These are phyloP conservation scores for Lycaon pictus DNA, from an alignment of 2,113 vertebrate species.

Conservation along the genomic window DNA sequence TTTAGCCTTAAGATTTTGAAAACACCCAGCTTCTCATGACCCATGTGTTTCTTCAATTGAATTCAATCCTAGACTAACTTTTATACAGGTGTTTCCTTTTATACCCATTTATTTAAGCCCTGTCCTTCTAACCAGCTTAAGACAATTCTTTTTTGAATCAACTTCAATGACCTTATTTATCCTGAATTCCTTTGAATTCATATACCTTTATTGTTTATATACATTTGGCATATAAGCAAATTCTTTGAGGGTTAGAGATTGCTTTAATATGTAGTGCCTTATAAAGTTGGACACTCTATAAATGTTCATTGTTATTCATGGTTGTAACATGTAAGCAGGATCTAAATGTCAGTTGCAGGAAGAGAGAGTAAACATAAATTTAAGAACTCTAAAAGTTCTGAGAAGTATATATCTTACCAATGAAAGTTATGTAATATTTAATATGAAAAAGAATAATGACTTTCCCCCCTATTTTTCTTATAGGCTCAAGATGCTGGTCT, in stretches of 20 bases:
- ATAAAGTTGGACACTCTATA: neutral
- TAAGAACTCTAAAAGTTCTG: constrained; percentile 35
- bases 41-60: neutral
- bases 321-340: neutral
- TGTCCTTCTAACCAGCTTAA: neutral
- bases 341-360: neutral
- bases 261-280: neutral
- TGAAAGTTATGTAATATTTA: constrained; percentile 30
- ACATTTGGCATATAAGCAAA: neutral
- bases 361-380: neutral
- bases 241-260: neutral
- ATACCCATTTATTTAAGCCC: neutral
- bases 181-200: constrained; percentile 44
- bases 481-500: constrained; percentile 93
- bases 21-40: neutral
- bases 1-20: constrained; percentile 15
- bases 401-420: neutral
- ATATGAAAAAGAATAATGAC: constrained; percentile 7
- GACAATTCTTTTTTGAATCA: neutral
- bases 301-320: neutral
- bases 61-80: constrained; percentile 33
- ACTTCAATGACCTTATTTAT: constrained; percentile 40
- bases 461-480: constrained; percentile 20
- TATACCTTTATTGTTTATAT: neutral
- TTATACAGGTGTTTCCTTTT: neutral